A percentile compares a stretch with the other conserved stretches of the same genome.
These are phyloP conservation scores for Acanthosoma haemorrhoidale DNA, from an alignment of 2,888 invertebrate species.

Conservation along the genomic window DNA sequence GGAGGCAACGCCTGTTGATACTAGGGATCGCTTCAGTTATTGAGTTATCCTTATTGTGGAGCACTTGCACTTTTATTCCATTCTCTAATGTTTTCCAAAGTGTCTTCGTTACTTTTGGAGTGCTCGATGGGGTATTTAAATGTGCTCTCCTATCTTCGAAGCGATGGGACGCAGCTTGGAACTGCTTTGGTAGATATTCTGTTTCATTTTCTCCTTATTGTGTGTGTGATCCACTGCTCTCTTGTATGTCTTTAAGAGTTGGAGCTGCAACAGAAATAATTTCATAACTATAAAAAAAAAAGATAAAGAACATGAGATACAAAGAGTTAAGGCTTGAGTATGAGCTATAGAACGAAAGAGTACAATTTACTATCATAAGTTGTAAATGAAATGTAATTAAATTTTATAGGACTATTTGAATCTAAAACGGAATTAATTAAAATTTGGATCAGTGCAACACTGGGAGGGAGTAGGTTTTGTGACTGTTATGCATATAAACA, in stretches of 20 bases:
- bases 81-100: conserved; percentile 1
- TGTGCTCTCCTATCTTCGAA: too few relatives aligned
- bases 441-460: too few relatives aligned
- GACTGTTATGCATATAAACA: too few relatives aligned
- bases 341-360: neutral
- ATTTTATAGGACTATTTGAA: neutral
- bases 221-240: neutral
- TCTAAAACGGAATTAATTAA: neutral
- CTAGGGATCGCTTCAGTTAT: neutral
- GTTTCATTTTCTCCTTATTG: neutral
- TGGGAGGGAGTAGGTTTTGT: too few relatives aligned
- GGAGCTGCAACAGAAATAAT: neutral
- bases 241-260: neutral
- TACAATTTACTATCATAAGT: too few relatives aligned
- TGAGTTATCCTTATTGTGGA: conserved; percentile 13
- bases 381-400: neutral
- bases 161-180: conserved; percentile 16
- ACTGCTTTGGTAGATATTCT: neutral
- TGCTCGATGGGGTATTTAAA: too few relatives aligned
- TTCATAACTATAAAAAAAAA: too few relatives aligned
- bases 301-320: neutral
- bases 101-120: conserved; percentile 8
- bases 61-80: conserved; percentile 6
- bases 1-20: neutral
- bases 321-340: neutral